Percentiles rank a stretch among this genome's conserved stretches.
These are phyloP conservation scores for Formica exsecta DNA, from an alignment of 1,140 invertebrate genomes.

Conservation along the genomic window DNA sequence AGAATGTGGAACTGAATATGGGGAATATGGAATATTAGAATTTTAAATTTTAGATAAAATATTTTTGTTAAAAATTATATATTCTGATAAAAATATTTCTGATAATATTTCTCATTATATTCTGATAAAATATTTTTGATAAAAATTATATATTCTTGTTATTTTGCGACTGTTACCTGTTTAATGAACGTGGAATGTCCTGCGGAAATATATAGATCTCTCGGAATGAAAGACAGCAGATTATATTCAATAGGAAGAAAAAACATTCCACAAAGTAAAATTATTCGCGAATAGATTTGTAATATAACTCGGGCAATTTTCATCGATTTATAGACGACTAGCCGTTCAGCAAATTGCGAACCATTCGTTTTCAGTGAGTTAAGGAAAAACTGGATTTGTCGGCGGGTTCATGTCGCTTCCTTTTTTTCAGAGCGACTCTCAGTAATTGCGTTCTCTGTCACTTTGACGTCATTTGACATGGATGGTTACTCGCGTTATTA, in stretches of 20 bases:
- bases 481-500: slow-evolving; percentile 53
- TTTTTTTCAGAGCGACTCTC: slow-evolving; percentile 19
- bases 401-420: not conserved
- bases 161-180: not conserved
- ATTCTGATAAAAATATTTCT: too few relatives aligned
- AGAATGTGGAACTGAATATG: too few relatives aligned
- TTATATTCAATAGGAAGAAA: slow-evolving; percentile 31
- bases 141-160: not conserved
- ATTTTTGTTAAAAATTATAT: not conserved
- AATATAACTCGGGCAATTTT: slow-evolving; percentile 67
- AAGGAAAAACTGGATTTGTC: slow-evolving; percentile 56
- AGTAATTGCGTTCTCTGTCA: slow-evolving; percentile 62
- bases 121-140: not conserved
- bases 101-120: too few relatives aligned
- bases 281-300: slow-evolving; percentile 38
- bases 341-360: slow-evolving; percentile 57
- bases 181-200: not conserved
- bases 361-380: slow-evolving; percentile 62
- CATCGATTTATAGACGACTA: slow-evolving; percentile 66
- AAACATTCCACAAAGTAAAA: slow-evolving; percentile 42
- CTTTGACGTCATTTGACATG: slow-evolving; percentile 43
- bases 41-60: not conserved
- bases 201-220: not conserved
- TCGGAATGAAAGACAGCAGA: not conserved
- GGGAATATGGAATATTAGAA: not conserved